phyloP scores from a whole-genome alignment of 2,888 invertebrate species.

The Hydrotaea diabolus region DNA sequence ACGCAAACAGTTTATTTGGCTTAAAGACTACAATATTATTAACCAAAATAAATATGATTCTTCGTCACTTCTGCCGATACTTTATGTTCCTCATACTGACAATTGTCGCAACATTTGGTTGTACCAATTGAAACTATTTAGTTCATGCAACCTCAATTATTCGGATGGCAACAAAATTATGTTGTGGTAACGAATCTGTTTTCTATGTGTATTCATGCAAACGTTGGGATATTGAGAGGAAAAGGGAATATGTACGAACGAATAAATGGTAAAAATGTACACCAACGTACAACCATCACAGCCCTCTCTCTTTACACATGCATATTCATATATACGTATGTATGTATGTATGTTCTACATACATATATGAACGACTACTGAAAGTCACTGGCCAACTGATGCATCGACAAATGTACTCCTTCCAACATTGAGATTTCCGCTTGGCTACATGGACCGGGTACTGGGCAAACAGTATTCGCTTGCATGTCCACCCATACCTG shows the following conservation, averaged over 20 bases:
- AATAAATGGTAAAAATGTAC: neutral
- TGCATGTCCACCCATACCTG: neutral
- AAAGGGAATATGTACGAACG: too few species aligned
- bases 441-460: slow-evolving; percentile 13
- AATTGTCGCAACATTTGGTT: too few species aligned
- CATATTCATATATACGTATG: neutral
- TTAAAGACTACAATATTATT: too few species aligned
- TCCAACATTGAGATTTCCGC: slow-evolving; percentile 25
- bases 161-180: too few species aligned
- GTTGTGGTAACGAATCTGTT: too few species aligned
- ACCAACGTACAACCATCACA: slow-evolving; percentile 16
- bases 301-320: neutral
- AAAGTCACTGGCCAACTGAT: neutral
- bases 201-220: too few species aligned
- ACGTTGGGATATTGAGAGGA: slow-evolving; percentile 2
- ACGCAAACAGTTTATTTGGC: too few species aligned
- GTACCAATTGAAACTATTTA: too few species aligned
- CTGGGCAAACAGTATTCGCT: neutral
- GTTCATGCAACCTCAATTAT: too few species aligned
- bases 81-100: too few species aligned
- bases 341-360: neutral
- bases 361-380: neutral
- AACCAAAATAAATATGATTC: too few species aligned
- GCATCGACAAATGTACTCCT: slow-evolving; percentile 25
- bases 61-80: too few species aligned